phyloP scores from a whole-genome alignment of 2,797 vertebrate genomes.

The Pterois miles region DNA sequence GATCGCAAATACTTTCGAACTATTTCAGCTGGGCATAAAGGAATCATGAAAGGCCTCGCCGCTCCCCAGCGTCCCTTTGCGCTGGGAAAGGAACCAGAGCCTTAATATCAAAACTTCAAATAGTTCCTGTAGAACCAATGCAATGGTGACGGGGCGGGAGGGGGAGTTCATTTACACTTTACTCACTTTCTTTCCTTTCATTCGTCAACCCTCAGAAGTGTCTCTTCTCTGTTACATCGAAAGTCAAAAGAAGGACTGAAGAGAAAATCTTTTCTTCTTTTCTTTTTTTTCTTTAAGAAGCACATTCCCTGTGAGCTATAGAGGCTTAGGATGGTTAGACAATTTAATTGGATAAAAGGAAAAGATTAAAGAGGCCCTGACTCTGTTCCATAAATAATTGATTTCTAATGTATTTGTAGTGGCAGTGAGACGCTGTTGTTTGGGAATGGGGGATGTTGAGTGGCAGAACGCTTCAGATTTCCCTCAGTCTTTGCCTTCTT shows the following conservation, averaged over 20 bases:
- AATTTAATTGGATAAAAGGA: conserved; percentile 89
- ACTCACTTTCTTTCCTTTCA: conserved; percentile 82
- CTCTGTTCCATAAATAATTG: conserved; percentile 87
- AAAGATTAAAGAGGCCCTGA: conserved; percentile 87
- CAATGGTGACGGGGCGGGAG: conserved; percentile 71
- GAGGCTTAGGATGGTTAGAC: conserved; percentile 84
- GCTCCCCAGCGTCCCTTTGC: conserved; percentile 78
- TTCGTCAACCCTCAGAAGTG: conserved; percentile 80
- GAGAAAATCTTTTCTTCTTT: conserved; percentile 76
- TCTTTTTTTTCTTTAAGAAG: conserved; percentile 64
- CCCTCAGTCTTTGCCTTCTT: conserved; percentile 81
- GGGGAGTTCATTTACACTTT: conserved; percentile 86
- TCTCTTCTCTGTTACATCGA: conserved; percentile 79
- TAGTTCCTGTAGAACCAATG: conserved; percentile 83
- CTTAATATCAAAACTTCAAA: conserved; percentile 86
- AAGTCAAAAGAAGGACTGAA: conserved; percentile 80
- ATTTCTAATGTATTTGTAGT: conserved; percentile 88
- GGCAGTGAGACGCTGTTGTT: conserved; percentile 83
- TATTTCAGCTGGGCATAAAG: conserved; percentile 79
- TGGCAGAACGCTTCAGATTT: conserved; percentile 83
- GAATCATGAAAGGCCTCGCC: conserved; percentile 79
- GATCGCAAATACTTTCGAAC: conserved; percentile 80
- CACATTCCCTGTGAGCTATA: conserved; percentile 78
- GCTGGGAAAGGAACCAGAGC: conserved; percentile 74
- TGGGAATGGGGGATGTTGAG: conserved; percentile 83